These are phyloP conservation scores for Noctua fimbriata DNA, from an alignment of 2,888 invertebrate genomes.

Conservation along the genomic window DNA sequence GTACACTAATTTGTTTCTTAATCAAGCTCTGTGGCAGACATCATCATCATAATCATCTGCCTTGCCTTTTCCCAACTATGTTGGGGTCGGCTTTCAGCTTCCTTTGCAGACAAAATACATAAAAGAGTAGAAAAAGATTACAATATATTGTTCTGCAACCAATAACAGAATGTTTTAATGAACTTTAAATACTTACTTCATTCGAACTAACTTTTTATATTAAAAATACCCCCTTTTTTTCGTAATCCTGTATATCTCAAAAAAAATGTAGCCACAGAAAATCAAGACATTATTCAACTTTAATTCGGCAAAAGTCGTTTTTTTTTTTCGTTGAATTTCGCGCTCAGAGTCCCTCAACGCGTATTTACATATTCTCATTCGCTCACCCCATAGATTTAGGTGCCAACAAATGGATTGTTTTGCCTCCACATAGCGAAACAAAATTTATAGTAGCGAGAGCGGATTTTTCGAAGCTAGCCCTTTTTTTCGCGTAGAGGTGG, in stretches of 20 bases:
- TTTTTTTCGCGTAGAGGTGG: constrained; percentile 53
- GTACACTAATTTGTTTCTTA: too few relatives aligned
- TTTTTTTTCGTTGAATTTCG: constrained; percentile 58
- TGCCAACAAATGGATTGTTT: constrained; percentile 88
- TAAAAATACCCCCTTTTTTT: background rate
- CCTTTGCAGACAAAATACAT: background rate
- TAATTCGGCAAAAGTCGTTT: constrained; percentile 60
- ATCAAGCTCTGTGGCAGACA: background rate
- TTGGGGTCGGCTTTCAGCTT: too few relatives aligned
- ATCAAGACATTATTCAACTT: constrained; percentile 73
- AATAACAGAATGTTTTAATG: background rate
- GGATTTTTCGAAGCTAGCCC: constrained; percentile 74
- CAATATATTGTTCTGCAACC: background rate
- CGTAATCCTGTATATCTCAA: background rate
- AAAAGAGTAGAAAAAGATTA: background rate
- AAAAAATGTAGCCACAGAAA: constrained; percentile 44
- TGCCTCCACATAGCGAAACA: constrained; percentile 79
- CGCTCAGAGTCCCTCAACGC: constrained; percentile 67
- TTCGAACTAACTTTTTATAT: background rate
- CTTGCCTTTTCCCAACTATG: too few relatives aligned
- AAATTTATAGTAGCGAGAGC: constrained; percentile 82
- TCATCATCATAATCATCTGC: too few relatives aligned
- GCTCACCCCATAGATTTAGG: constrained; percentile 83
- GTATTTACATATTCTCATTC: constrained; percentile 84
- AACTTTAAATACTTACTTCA: background rate